Evolutionary conservation across 2,888 invertebrate genomes (phyloP).

Genomic region (Perizoma flavofasciatum): DNA sequence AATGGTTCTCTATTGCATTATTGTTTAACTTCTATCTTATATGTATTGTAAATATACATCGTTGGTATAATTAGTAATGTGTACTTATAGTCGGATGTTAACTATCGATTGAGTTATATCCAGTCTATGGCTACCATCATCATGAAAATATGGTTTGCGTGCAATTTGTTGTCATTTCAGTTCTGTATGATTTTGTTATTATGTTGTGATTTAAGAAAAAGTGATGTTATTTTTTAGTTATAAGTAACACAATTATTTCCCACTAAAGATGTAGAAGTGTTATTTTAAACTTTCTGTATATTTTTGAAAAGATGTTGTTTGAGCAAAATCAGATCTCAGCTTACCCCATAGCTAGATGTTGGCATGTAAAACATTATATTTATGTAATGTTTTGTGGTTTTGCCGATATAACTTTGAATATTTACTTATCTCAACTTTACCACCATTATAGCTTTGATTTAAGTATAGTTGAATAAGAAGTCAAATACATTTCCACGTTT

Average conservation of each 20-base stretch:
- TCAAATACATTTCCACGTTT: conserved; percentile 15
- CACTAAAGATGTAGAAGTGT: conserved; percentile 24
- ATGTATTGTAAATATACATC: conserved; percentile 10
- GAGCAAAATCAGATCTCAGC: conserved; percentile 29
- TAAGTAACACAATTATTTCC: conserved; percentile 47
- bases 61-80: conserved; percentile 3
- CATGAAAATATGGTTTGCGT: background rate
- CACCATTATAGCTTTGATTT: background rate
- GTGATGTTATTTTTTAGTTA: conserved; percentile 55
- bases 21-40: background rate
- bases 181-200: conserved; percentile 32
- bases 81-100: conserved; percentile 9
- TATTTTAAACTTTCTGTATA: conserved; percentile 27
- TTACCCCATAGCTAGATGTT: background rate
- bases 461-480: no score
- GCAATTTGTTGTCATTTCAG: conserved; percentile 13
- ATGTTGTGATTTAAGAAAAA: conserved; percentile 49
- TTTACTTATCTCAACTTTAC: background rate
- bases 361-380: background rate
- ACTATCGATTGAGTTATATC: conserved; percentile 1
- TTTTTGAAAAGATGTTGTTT: conserved; percentile 14
- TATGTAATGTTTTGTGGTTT: background rate
- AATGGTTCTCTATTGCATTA: no score
- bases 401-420: background rate
- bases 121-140: background rate